Evolutionary conservation across 2,113 vertebrate genomes (phyloP), one percentile per base, ranked within the genome.

Genomic region (Entelurus aequoreus): DNA sequence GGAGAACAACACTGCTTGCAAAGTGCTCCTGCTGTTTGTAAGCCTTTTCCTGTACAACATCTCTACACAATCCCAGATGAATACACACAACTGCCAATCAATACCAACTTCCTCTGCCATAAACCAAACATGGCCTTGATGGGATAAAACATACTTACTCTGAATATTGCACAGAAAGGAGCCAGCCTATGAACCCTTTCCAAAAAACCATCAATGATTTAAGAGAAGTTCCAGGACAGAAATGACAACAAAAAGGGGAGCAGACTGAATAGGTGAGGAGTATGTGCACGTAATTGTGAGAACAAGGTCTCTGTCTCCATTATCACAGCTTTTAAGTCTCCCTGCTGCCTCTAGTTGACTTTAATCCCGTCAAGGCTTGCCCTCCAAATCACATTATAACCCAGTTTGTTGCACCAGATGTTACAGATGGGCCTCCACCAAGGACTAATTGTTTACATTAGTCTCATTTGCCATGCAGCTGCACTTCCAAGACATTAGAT

Each of bases 321-420:
- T 10, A 21, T 9, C 7, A 5, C 49, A 21, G 49, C 49, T 5
- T 51, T 51, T 69, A 76, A 40, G 21, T 68, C 42, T 54, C 54
- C 69, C 28, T 12, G 61, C 58, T 62, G 63, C 65, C 66, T 62
- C 69, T 58, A 19, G 53, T 50, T 8, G 15, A 65, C 55, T 68
- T 15, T 62, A 62, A 73, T 66, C 67, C 47, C 50, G 2, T 28
- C 28, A 5, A 15, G 15, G 37, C 16, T 16, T 69, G 63, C 76
- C 65, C 68, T 65, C 51, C 9, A 63, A 56, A 57, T 51, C 19
- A 44, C 57, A 48, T 47, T 59, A 35, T 68, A 88, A 84, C 62
- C 76, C 70, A 67, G 64, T 73, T 84, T 72, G 51, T 70, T 52
- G 48, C 42, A 72, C 50, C 78, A 82, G 76, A 77, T 80, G 80